Evolutionary conservation across 2,113 vertebrate genomes (phyloP), one percentile per base, ranked within the genome.

Genomic region (Pica pica): DNA sequence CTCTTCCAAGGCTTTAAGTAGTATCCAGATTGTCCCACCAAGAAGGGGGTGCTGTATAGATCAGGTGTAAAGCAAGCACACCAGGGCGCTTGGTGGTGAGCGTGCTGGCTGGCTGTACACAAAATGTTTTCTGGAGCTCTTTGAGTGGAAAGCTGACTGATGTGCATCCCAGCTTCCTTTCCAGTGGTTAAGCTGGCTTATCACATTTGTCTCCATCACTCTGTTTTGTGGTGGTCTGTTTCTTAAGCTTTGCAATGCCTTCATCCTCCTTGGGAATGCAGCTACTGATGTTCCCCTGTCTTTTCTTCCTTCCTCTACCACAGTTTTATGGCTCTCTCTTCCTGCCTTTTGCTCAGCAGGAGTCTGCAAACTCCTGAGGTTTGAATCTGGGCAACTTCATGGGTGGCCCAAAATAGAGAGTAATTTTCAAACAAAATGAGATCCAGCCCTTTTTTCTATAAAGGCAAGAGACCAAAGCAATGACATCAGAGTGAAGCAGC

Each of bases 321-420:
- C 79, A 70, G 70, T 92, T 96, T 97, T 95, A 95, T 92, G 68
- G 55, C 68, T 86, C 50, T 74, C 35, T 90, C 90, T 95, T 94
- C 88, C 88, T 95, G 88, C 56, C 79, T 88, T 69, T 77, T 67
- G 63, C 88, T 87, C 79, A 56, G 85, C 10, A 16, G 95, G 85
- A 97, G 75, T 19, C 81, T 83, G 63, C 75, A 39, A 88, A 23
- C 50, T 91, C 82, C 82, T 68, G 79, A 89, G 83, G 53, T 47
- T 92, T 87, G 50, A 88, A 70, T 59, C 88, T 80, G 82, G 87
- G 85, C 23, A 49, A 22, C 88, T 96, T 88, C 82, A 68, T 96
- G 93, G 92, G 95, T 97, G 94, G 90, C 69, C 93, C 44, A 75
- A 81, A 95, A 89, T 49, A 87, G 49, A 68, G 73, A 78, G 52